Conservation (phyloP, 2,113 vertebrate species). For the Clarias magur region DNA sequence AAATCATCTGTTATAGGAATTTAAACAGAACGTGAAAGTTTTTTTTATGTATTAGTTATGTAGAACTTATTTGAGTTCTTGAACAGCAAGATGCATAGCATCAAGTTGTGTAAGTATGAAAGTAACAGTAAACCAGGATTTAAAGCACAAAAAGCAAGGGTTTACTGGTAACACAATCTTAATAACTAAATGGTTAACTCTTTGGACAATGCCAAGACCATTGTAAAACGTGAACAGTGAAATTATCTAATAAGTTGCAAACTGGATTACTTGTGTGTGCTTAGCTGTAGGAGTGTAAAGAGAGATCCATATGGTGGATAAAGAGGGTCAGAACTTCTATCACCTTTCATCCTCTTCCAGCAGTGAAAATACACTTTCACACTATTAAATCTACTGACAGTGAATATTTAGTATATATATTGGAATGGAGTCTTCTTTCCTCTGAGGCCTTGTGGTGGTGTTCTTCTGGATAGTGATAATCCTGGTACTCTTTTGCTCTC, state of each 20-base stretch:
- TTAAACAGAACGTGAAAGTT: neutral
- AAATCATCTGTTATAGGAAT: neutral
- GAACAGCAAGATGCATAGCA: neutral
- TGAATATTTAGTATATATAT: neutral
- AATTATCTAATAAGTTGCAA: constrained; percentile 54
- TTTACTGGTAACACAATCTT: neutral
- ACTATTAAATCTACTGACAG: neutral
- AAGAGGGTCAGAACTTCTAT: constrained; percentile 63
- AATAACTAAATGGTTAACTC: constrained; percentile 17
- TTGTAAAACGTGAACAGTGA: constrained; percentile 32
- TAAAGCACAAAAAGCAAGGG: neutral
- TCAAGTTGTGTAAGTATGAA: neutral
- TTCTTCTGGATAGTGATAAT: no score
- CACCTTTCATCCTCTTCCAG: constrained; percentile 56
- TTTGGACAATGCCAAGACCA: constrained; percentile 26
- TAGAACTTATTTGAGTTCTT: neutral
- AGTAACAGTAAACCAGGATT: neutral
- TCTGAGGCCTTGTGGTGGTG: no score
- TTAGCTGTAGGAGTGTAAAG: constrained; percentile 62
- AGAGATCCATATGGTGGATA: constrained; percentile 70
- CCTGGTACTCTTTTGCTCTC: no score
- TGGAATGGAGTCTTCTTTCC: no score
- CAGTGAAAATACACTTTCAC: constrained; percentile 56
- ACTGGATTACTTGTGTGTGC: constrained; percentile 60
- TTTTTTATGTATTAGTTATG: neutral